Conservation (phyloP, 1,140 invertebrate species). For the Reticulitermes speratus region DNA sequence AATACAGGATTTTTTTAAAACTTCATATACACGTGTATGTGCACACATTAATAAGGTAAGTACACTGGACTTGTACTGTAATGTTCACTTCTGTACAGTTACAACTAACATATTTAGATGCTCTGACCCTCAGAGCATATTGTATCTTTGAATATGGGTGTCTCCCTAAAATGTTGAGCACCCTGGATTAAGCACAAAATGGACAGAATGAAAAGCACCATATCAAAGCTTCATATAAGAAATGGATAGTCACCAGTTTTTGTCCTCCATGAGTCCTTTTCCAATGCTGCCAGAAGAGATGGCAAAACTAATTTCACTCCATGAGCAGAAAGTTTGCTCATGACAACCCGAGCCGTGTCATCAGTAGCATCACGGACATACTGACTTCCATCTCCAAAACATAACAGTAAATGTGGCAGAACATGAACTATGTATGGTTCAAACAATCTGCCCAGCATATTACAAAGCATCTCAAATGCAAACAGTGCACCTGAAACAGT, state of each 20-base stretch:
- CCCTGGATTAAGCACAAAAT: too few species aligned
- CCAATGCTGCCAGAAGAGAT: constrained; percentile 86
- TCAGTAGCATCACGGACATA: constrained; percentile 90
- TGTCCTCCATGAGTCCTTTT: constrained; percentile 98
- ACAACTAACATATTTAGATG: too few species aligned
- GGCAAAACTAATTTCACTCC: constrained; percentile 94
- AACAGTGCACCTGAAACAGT: constrained; percentile 77
- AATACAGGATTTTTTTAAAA: too few species aligned
- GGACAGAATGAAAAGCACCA: too few species aligned
- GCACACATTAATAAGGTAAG: neutral
- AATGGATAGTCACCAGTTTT: constrained; percentile 73
- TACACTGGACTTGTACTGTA: too few species aligned
- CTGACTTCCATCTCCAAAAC: constrained; percentile 93
- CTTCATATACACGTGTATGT: neutral
- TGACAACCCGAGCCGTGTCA: constrained; percentile 92
- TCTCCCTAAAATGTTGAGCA: neutral
- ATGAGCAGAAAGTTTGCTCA: constrained; percentile 94
- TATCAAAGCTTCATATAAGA: neutral
- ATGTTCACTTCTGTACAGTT: too few species aligned
- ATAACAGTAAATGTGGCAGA: constrained; percentile 89
- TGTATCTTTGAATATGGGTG: too few species aligned
- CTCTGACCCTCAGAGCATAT: too few species aligned
- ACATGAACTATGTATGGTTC: constrained; percentile 99
- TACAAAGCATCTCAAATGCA: constrained; percentile 96
- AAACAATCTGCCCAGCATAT: constrained; percentile 91